Conservation (phyloP, 1,140 invertebrate genomes). For the Macrocentrus cingulum region DNA sequence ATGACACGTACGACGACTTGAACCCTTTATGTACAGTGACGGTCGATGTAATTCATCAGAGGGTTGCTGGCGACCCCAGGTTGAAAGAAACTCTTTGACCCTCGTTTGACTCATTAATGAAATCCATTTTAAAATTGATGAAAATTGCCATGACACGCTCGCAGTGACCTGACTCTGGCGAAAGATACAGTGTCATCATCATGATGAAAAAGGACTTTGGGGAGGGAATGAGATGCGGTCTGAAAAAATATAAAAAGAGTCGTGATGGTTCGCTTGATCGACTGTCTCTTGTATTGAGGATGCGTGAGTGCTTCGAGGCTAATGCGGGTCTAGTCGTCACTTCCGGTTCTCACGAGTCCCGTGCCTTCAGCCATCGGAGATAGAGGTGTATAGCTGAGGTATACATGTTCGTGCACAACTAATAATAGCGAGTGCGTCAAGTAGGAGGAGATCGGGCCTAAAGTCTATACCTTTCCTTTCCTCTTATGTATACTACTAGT, state of each 20-base stretch:
- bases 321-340: slow-evolving; percentile 23
- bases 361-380: slow-evolving; percentile 9
- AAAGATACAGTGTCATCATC: background rate
- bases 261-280: slow-evolving; percentile 14
- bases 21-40: background rate
- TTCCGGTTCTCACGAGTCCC: slow-evolving; percentile 29
- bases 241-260: background rate
- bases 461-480: background rate
- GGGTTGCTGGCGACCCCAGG: too few relatives aligned
- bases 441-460: background rate
- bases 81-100: too few relatives aligned
- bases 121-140: too few relatives aligned
- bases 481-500: too few relatives aligned
- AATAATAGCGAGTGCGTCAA: slow-evolving; percentile 16
- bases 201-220: background rate
- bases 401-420: slow-evolving; percentile 20
- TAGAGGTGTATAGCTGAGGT: background rate
- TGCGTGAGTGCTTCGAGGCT: slow-evolving; percentile 26
- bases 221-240: background rate
- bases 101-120: too few relatives aligned
- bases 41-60: background rate
- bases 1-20: too few relatives aligned
- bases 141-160: too few relatives aligned
- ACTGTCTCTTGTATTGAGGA: slow-evolving; percentile 14
- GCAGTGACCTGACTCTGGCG: too few relatives aligned